Percentiles rank a stretch among this genome's conserved stretches.
Evolutionary conservation across 2,113 vertebrate species (phyloP).

Genomic region (Seriola dumerili): DNA sequence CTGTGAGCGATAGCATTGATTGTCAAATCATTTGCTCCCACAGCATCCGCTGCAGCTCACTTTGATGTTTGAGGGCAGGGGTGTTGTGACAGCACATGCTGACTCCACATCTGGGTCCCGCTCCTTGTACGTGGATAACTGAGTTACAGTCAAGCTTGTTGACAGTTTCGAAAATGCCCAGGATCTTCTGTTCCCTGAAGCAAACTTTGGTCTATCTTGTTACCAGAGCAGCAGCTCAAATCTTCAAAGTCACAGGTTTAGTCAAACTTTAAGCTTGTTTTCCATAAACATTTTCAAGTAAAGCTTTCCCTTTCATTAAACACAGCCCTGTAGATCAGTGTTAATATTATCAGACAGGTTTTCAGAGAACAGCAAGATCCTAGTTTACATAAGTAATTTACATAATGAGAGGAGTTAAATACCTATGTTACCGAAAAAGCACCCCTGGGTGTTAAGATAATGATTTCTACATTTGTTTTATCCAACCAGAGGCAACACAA

Average conservation of each 20-base stretch:
- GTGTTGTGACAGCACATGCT: slow-evolving; percentile 74
- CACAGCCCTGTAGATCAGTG: not conserved
- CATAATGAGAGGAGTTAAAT: not conserved
- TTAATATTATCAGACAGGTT: slow-evolving; percentile 2
- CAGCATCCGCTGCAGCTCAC: slow-evolving; percentile 46
- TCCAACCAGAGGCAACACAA: not conserved
- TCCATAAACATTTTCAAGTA: not conserved
- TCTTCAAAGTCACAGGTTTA: slow-evolving; percentile 47
- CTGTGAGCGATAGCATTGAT: slow-evolving; percentile 63
- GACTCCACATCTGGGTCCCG: slow-evolving; percentile 70
- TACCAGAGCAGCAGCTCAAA: slow-evolving; percentile 39
- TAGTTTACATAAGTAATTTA: not conserved
- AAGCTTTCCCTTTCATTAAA: slow-evolving; percentile 10
- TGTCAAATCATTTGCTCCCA: slow-evolving; percentile 57
- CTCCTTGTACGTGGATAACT: slow-evolving; percentile 49
- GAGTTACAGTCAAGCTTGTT: slow-evolving; percentile 54
- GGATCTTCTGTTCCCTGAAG: slow-evolving; percentile 55
- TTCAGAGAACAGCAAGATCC: not conserved
- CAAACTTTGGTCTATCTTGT: slow-evolving; percentile 33
- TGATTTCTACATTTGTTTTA: not conserved
- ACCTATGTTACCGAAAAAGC: not conserved
- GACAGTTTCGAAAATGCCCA: slow-evolving; percentile 56
- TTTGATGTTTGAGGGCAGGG: slow-evolving; percentile 72
- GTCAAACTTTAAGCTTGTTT: slow-evolving; percentile 18
- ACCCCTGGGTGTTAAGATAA: not conserved